These are phyloP conservation scores for Drosophila mimica DNA, from an alignment of 2,888 invertebrate species.

Conservation along the genomic window DNA sequence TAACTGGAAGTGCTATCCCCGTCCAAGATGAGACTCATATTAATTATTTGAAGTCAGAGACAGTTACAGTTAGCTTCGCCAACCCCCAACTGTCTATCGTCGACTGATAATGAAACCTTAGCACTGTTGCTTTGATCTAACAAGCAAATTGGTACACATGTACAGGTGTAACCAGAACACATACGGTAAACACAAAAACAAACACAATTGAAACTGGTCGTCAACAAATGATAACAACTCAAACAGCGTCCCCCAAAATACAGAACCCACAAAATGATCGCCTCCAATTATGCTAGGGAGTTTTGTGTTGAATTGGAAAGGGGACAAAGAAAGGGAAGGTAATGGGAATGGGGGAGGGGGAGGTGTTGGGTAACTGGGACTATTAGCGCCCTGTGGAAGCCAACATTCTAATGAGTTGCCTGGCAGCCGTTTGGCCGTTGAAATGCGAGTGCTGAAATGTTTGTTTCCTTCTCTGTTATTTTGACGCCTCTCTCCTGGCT, in stretches of 20 bases:
- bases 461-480: constrained; percentile 64
- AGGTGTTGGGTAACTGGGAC: constrained; percentile 35
- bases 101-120: constrained; percentile 70
- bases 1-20: background rate
- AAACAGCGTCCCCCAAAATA: constrained; percentile 20
- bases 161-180: constrained; percentile 24
- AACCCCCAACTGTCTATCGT: background rate
- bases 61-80: constrained; percentile 15
- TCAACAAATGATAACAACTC: constrained; percentile 59
- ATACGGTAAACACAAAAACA: constrained; percentile 14
- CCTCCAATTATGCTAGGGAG: constrained; percentile 64
- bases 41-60: constrained; percentile 44
- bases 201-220: constrained; percentile 30
- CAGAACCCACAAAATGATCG: constrained; percentile 31
- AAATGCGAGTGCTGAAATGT: constrained; percentile 72
- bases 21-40: constrained; percentile 10
- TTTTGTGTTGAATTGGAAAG: too few relatives aligned
- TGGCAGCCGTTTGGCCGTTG: constrained; percentile 67
- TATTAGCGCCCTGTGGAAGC: constrained; percentile 64
- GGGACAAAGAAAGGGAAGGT: background rate
- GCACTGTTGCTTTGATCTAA: constrained; percentile 68
- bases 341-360: background rate
- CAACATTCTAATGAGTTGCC: constrained; percentile 78
- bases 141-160: constrained; percentile 45
- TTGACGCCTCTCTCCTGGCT: constrained; percentile 52